Percentiles rank a stretch among this genome's conserved stretches.
These are phyloP conservation scores for Piliocolobus tephrosceles DNA, from an alignment of 2,113 vertebrate species.

Conservation along the genomic window DNA sequence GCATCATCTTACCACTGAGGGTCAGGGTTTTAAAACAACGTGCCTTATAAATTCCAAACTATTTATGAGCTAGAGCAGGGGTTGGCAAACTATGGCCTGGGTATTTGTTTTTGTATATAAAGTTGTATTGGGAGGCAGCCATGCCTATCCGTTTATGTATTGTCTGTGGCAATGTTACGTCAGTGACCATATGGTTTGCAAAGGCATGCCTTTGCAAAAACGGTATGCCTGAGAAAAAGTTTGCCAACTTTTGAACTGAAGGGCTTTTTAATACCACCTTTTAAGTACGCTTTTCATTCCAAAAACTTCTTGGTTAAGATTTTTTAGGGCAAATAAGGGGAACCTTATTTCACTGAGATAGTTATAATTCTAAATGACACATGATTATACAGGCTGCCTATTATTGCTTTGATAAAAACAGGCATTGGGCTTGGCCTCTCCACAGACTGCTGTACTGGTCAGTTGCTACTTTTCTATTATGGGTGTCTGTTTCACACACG, in stretches of 20 bases:
- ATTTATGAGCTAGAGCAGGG: background rate
- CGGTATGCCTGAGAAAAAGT: background rate
- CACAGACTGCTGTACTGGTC: too few species aligned
- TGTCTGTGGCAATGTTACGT: background rate
- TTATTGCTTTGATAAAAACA: background rate
- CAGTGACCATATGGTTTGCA: background rate
- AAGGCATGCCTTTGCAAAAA: background rate
- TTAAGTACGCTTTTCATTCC: background rate
- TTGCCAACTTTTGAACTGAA: background rate
- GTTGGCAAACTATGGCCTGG: background rate
- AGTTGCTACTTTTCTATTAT: background rate
- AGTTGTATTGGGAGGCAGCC: background rate
- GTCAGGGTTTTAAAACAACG: background rate
- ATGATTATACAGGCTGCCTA: background rate
- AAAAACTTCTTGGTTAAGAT: background rate
- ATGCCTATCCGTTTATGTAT: background rate
- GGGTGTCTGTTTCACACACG: background rate
- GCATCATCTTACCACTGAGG: background rate
- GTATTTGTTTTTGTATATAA: background rate
- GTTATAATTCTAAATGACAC: slow-evolving; percentile 22
- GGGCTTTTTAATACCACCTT: background rate
- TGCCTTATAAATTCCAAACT: background rate
- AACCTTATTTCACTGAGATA: slow-evolving; percentile 1
- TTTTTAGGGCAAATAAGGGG: background rate
- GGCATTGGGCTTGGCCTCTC: background rate